Conservation (phyloP, 2,888 invertebrate genomes). For the Epinotia demarniana region DNA sequence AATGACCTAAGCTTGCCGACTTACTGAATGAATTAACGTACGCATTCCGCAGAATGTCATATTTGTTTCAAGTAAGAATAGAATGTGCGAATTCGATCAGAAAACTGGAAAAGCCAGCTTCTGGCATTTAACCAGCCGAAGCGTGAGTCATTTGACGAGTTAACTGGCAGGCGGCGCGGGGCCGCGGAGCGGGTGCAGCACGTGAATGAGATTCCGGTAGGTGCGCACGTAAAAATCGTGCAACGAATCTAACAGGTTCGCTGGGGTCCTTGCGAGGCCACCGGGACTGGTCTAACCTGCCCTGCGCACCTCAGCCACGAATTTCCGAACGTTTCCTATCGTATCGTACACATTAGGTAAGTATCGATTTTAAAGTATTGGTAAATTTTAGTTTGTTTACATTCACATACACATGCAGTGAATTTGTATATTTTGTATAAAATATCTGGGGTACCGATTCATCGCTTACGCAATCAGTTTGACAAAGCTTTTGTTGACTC, state of each 20-base stretch:
- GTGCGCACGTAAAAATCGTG: slow-evolving; percentile 85
- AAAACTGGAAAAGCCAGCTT: slow-evolving; percentile 83
- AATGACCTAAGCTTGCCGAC: slow-evolving; percentile 8
- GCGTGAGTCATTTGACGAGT: slow-evolving; percentile 84
- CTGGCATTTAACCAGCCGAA: slow-evolving; percentile 80
- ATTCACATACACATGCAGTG: slow-evolving; percentile 31
- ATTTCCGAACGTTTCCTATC: slow-evolving; percentile 81
- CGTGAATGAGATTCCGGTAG: slow-evolving; percentile 84
- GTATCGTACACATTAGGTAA: slow-evolving; percentile 65
- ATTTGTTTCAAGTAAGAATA: slow-evolving; percentile 65
- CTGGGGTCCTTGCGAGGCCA: slow-evolving; percentile 84
- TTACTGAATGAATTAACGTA: slow-evolving; percentile 51
- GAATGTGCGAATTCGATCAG: slow-evolving; percentile 78
- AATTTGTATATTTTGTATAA: slow-evolving; percentile 19
- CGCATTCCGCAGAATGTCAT: slow-evolving; percentile 52
- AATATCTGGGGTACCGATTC: slow-evolving; percentile 29
- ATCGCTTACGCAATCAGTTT: slow-evolving; percentile 58
- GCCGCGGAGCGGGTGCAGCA: slow-evolving; percentile 73
- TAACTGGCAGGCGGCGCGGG: slow-evolving; percentile 70
- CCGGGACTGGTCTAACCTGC: slow-evolving; percentile 85
- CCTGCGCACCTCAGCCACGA: slow-evolving; percentile 80
- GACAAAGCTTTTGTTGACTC: slow-evolving; percentile 60
- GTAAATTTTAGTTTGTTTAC: slow-evolving; percentile 60
- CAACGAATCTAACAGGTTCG: slow-evolving; percentile 85
- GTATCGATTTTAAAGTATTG: slow-evolving; percentile 52